Evolutionary conservation across 2,797 vertebrate genomes (phyloP).

Genomic region (Eutrigla gurnardus): DNA sequence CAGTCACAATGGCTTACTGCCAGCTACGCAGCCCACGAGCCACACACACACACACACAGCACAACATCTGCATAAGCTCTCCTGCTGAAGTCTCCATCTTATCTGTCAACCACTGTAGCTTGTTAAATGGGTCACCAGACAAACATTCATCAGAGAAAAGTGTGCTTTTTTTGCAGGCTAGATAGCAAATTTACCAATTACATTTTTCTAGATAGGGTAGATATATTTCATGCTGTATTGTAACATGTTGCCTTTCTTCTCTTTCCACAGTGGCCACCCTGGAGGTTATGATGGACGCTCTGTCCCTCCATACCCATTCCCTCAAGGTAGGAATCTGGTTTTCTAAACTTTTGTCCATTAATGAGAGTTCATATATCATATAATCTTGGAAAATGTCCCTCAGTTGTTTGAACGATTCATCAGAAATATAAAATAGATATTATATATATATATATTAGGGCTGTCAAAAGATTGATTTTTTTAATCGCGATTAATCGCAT

Average conservation of each 20-base stretch:
- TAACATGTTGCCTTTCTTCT: slow-evolving; percentile 26
- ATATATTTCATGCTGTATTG: background rate
- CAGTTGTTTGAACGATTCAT: no score
- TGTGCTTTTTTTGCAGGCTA: background rate
- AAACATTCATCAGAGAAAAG: background rate
- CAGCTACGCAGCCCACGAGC: no score
- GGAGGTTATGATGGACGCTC: slow-evolving; percentile 83
- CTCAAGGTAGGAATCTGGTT: slow-evolving; percentile 76
- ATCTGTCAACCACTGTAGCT: background rate
- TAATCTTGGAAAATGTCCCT: no score
- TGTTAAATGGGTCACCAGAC: background rate
- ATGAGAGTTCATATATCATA: no score
- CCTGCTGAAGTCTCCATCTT: background rate
- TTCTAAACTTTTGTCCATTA: background rate
- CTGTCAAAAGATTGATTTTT: no score
- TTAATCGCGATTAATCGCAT: no score
- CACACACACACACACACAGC: no score
- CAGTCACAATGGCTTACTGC: no score
- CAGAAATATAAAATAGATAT: no score
- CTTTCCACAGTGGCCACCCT: slow-evolving; percentile 71
- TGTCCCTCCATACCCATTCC: slow-evolving; percentile 82
- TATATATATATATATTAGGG: no score
- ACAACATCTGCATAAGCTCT: background rate
- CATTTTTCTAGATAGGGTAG: background rate
- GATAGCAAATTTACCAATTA: background rate